phyloP scores from a whole-genome alignment of 2,888 invertebrate genomes.

The Trachelus stipa region DNA sequence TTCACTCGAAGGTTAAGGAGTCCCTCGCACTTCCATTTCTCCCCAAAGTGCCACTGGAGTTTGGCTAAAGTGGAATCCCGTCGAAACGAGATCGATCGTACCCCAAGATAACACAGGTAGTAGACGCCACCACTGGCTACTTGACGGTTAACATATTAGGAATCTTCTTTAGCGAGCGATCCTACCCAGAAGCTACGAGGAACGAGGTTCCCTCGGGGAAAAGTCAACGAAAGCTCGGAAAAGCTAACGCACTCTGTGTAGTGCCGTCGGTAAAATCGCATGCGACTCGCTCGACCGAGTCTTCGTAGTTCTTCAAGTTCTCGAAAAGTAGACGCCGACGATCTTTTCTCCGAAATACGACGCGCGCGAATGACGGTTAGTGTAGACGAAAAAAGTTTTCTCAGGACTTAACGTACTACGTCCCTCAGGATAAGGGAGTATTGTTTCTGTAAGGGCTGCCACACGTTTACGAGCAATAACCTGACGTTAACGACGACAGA shows the following conservation, averaged over 20 bases:
- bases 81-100: not conserved
- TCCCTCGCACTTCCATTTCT: not conserved
- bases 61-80: not conserved
- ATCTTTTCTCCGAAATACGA: not conserved
- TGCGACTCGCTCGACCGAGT: not conserved
- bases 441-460: not conserved
- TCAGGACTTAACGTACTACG: not conserved
- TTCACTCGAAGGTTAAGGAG: not conserved
- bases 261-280: not conserved
- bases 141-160: not conserved
- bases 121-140: not conserved
- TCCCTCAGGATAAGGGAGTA: not conserved
- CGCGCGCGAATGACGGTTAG: not conserved
- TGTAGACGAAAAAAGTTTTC: not conserved
- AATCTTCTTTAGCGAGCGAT: conserved; percentile 8
- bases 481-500: not conserved
- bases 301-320: not conserved
- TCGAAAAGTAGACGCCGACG: too few relatives aligned
- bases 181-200: not conserved
- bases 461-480: not conserved
- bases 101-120: not conserved
- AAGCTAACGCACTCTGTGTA: not conserved
- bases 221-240: not conserved
- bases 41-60: not conserved
- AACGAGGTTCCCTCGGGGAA: not conserved